Base-by-base conservation (phyloP, 2,113 vertebrate genomes). In the Pardalotus punctatus region DNA sequence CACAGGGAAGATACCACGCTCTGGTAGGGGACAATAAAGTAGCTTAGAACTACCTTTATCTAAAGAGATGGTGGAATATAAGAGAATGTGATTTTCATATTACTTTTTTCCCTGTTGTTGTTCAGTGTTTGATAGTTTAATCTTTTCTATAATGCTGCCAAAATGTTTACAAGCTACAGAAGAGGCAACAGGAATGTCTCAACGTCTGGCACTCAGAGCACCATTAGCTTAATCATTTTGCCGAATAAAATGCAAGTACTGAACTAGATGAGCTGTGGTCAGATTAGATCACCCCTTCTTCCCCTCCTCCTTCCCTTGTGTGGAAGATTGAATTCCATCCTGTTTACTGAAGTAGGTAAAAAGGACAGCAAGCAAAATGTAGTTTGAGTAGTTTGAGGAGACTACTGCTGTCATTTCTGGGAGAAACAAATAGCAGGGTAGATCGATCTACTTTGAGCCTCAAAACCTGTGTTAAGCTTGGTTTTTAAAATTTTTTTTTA, bases 401-500 rank as follows among this genome's bases (percentile, higher is more conserved):
- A 23, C 24, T 43, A 14, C 10, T 0, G 1, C 58, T 85, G 43
- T 67, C 2, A 0, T 85, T 90, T 74, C 36, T 91, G 61, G 47
- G 78, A 70, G 47, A 69, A 40, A 48, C 1, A 1, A 72, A 61
- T 58, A 88, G 9, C 65, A 82, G n/a, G n/a, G 35, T 45, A 76
- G 48, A 27, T 70, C 6, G 0, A 17, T 48, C 73, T 79, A 31
- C 79, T 84, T 86, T 72, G 48, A 51, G 48, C 51, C 38, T 94
- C n/a, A 80, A 56, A 47, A 35, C 70, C 31, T 81, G 24, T 84
- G 29, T 57, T 72, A 69, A 58, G 56, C 24, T 86, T 87, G 86
- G 12, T 72, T 14, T 81, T 81, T 88, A 8, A 19, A 65, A 56
- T 62, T 91, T 69, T 54, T 36, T 91, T 94, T 17, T 93, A 99